Conservation (phyloP, 2,797 vertebrate genomes). For the Sebastes iracundus region DNA sequence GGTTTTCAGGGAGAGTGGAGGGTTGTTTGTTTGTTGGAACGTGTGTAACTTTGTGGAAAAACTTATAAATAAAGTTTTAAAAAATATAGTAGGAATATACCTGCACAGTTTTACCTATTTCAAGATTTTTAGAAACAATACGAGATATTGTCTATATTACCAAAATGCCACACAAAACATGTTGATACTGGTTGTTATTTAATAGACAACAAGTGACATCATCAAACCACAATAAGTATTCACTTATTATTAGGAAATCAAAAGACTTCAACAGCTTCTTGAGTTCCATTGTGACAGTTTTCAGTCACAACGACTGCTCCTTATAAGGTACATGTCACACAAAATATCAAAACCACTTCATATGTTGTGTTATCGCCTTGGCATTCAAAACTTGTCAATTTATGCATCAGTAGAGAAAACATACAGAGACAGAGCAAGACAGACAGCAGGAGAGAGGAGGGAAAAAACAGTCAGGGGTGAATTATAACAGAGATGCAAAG, state of each 20-base stretch:
- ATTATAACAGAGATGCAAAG: slow-evolving; percentile 14
- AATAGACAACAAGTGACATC: neutral
- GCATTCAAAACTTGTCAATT: neutral
- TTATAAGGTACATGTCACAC: neutral
- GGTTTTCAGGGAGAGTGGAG: no score
- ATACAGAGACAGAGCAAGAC: neutral
- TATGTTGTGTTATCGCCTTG: neutral
- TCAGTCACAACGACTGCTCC: neutral
- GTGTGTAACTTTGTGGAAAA: no score
- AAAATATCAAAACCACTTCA: neutral
- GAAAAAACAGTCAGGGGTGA: neutral
- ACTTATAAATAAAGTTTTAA: no score
- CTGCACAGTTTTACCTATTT: neutral
- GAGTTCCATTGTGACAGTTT: neutral
- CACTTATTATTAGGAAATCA: neutral
- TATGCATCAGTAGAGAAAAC: neutral
- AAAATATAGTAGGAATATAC: neutral
- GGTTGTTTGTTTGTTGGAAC: no score
- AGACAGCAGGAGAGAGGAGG: neutral
- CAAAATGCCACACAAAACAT: neutral
- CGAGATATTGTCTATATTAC: neutral
- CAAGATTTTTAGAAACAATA: neutral
- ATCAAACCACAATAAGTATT: neutral
- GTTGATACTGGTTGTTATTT: neutral
- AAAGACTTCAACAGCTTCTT: neutral